Base-by-base conservation (phyloP, 1,140 invertebrate species). In the Drosophila lacteicornis region DNA sequence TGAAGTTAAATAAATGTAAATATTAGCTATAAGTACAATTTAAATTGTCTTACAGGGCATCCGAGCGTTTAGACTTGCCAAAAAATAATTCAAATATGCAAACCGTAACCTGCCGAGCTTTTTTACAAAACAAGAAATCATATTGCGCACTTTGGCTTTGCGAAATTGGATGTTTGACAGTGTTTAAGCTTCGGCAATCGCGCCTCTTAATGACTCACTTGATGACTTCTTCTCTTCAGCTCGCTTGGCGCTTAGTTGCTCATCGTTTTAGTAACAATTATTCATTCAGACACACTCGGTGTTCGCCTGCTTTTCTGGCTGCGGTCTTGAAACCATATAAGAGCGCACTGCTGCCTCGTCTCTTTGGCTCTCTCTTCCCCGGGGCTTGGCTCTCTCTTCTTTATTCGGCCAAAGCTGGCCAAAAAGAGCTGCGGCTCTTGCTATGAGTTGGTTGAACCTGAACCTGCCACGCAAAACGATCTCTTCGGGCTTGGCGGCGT, bases 321-420 rank as follows among this genome's bases (percentile, higher is more conserved):
- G 83, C 66, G 84, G 83, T 88, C 80, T 86, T 80, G 83, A 87
- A 87, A 87, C 83, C 83, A 80, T 78, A 57, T 71, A 71, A 78
- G 80, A 84, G 84, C 83, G 68, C 53, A 53, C 53, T 30, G 38
- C 59, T 59, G 66, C 36, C 57, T 68, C 58, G 51, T 62, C 51
- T 63, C 43, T 55, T 49, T 61, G 38, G n/a, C 15, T 12, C 36
- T 53, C 27, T 53, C 27, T 53, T 53, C 27, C 50, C 50, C 3
- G 27, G n/a, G 33, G 36, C 36, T 25, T 40, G 53, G 36, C 53
- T 12, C 36, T 38, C 36, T 38, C 9, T 36, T 36, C 38, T 25
- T 25, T 25, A 2, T 25, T 25, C 22, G 22, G 22, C 22, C 22
- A 25, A 25, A 25, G 12, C 40, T 65, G 53, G 51, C 58, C 53